phyloP scores from a whole-genome alignment of 92 coral and sea anemone species.

The Scolanthus callimorphus region DNA sequence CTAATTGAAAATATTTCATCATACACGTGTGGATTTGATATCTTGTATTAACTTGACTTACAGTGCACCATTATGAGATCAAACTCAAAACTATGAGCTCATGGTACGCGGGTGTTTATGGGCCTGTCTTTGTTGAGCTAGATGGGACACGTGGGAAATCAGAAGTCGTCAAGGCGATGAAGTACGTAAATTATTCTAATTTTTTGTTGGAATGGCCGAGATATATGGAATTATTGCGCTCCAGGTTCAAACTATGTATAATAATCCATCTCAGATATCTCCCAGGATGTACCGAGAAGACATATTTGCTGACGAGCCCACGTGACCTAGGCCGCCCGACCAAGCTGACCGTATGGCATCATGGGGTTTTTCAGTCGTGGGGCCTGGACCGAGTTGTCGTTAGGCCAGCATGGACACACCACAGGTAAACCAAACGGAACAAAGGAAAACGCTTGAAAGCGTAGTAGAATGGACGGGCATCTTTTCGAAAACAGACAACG shows the following conservation, averaged over 20 bases:
- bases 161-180: conserved; percentile 21
- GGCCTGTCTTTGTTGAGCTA: conserved; percentile 34
- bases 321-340: conserved; percentile 35
- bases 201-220: too few relatives aligned
- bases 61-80: conserved; percentile 28
- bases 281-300: conserved; percentile 30
- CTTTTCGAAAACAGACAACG: too few relatives aligned
- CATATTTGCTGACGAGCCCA: conserved; percentile 17
- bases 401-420: conserved; percentile 32
- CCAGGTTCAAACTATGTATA: too few relatives aligned
- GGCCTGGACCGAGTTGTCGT: conserved; percentile 47
- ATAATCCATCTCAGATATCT: conserved; percentile 27
- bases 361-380: conserved; percentile 47
- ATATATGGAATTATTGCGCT: too few relatives aligned
- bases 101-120: conserved; percentile 39
- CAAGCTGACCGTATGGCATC: conserved; percentile 37
- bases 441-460: neutral
- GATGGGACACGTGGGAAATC: conserved; percentile 32
- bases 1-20: too few relatives aligned
- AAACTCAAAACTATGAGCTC: conserved; percentile 23
- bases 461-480: neutral
- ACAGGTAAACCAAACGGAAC: conserved; percentile 6
- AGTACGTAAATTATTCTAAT: conserved; percentile 18
- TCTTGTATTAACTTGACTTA: neutral
- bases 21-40: too few relatives aligned